Base-by-base conservation (phyloP, 2,797 vertebrate genomes). In the Gambusia yucatana region DNA sequence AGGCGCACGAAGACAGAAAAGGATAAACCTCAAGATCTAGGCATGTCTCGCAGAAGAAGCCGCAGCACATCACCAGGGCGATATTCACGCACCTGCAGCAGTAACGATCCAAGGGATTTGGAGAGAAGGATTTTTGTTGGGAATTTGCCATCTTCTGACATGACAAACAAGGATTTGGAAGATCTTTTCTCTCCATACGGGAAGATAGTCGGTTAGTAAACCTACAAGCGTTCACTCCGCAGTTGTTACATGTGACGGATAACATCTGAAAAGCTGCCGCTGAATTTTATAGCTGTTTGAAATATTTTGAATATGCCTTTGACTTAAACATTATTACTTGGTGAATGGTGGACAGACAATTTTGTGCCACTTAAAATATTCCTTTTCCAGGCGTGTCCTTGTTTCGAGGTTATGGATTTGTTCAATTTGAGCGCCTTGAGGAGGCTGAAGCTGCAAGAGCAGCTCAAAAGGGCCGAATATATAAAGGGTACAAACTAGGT, bases 401-500 rank as follows among this genome's bases (percentile, higher is more conserved):
- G 95, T 97, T 97, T 96, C 96, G 93, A 92, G 96, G 96, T 90
- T 96, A 94, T 93, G 97, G 97, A 96, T 97, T 97, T 96, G 96
- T 98, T 95, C 96, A 97, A 94, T 98, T 95, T 97, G 97, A 97
- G 72, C 94, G 92, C 78, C 36, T 94, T 87, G 96, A 97, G 94
- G 97, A 97, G 84, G 97, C 97, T 36, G 96, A 97, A 95, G 96
- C 97, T 86, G 97, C 97, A 94, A 97, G 96, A 95, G 92, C 95
- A 86, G 96, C 95, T 93, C 95, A 97, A 95, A 97, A 97, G 78
- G 96, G 95, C 93, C 97, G 96, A 91, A 93, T 97, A 95, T 97
- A 96, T 97, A 97, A 95, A 97, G 93, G 95, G 93, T 97, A 95
- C 97, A 96, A 97, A 97, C 95, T 97, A 97, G 97, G 97, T 97